Base-by-base conservation (phyloP, 2,888 invertebrate species). In the Clivina fossor region DNA sequence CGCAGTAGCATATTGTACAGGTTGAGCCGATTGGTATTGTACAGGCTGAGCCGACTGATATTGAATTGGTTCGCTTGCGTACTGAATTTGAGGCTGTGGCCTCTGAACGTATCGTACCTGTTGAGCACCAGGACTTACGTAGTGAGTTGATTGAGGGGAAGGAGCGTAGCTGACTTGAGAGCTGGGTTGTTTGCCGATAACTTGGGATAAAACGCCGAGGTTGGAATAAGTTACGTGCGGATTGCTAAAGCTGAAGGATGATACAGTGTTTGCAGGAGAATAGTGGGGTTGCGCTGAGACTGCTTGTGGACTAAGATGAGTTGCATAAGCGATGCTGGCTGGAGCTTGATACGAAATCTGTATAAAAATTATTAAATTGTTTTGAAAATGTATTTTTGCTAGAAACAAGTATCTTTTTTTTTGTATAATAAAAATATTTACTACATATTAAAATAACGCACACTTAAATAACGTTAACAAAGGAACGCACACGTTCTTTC, bases 211-310 rank as follows among this genome's bases (percentile, higher is more conserved):
- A 7, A 71, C 64, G 11, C 74, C 74, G 11, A 68, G 60, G 59
- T 69, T 73, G 51, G 68, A 70, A 63, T 74, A 74, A 4, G 66
- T 62, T 2, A 73, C 74, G 18, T 72, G 59, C 5, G 74, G 74
- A 54, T 71, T 73, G 32, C 67, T 67, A 60, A 72, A 74, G 58
- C 68, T 67, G 65, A 74, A 73, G 47, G 68, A 66, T 2, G 72
- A 73, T 3, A 74, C 74, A 40, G 72, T 71, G 22, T 67, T 68
- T n/a, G 74, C 74, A 54, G 70, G 65, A 0, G 73, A 73, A 41
- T 61, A 60, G 43, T 60, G 58, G 19, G 51, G 49, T 18, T 44
- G 53, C 15, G 8, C n/a, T 5, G 22, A 13, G 11, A 13, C 43
- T 8, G 43, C 26, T 15, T 28, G 26, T 11, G 9, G 26, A 15